Base-by-base conservation (phyloP, 1,140 invertebrate genomes). In the Druon quercuslanigerum region DNA sequence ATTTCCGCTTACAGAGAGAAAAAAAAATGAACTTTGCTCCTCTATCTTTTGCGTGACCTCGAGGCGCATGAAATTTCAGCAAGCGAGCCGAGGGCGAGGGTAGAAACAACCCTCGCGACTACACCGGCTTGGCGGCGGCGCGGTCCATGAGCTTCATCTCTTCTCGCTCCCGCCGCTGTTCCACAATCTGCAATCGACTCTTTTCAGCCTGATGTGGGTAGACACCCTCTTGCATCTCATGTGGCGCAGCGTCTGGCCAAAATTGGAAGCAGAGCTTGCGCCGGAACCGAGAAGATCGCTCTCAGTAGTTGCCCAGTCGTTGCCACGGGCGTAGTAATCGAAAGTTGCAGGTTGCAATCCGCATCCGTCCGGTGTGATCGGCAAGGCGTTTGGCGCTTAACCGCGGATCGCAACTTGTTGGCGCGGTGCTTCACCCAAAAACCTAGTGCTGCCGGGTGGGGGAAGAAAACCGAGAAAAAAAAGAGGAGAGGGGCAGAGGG, bases 271-370 rank as follows among this genome's bases (percentile, higher is more conserved):
- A 82, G 77, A 82, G 85, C 82, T 87, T 84, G 85, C 84, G 83
- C 83, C 83, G 87, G 87, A 86, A 87, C 86, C 84, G 82, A 78
- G 77, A 66, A 82, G 78, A 86, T 85, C 84, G 79, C 83, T 79
- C 82, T 83, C 84, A 89, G 88, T 89, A 88, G 87, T 88, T 82
- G 88, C 84, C 88, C 88, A 87, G 86, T 88, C 87, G 87, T 85
- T 88, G 87, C 86, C 85, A 87, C 88, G 88, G 88, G 88, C 87
- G 87, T 88, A 87, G 87, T 88, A 86, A 82, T 87, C 84, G 83
- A 81, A 75, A 70, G 16, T 70, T 51, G 40, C 12, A 19, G 25
- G 25, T 33, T 33, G 25, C 25, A 33, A 33, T 33, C 25, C 25
- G 25, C 25, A 33, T 33, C 25, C 25, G 25, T 5, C 5, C 20